Base-by-base conservation (phyloP, 1,140 invertebrate species). In the Apis florea region DNA sequence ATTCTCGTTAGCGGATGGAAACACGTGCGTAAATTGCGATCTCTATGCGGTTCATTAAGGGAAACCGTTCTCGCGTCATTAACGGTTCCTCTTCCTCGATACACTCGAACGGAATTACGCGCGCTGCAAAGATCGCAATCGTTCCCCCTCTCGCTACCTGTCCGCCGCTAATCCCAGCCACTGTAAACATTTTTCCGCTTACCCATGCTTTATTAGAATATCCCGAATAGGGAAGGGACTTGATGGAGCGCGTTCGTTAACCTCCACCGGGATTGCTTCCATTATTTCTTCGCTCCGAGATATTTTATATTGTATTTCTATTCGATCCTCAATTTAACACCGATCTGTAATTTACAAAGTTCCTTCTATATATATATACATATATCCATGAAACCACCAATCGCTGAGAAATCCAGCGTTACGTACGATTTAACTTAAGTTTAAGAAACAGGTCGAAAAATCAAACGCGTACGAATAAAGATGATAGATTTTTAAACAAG, bases 21-120 rank as follows among this genome's bases (percentile, higher is more conserved):
- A 67, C 59, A 54, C 64, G 26, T 58, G 74, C 67, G 74, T 78
- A 82, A 77, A 82, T 82, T 31, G 73, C 40, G 53, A 64, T 61
- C 66, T 63, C 56, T 78, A 51, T 54, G 66, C 56, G 80, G 56
- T 76, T 81, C 79, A 59, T 81, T 81, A 81, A 63, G 72, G 79
- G 26, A 61, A 75, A 81, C 79, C 63, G 79, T 81, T 75, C 73
- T 74, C 72, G 63, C 19, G 79, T 81, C 79, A 75, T 81, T 81
- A 81, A 81, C 79, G 79, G 79, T 81, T 81, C 71, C 72, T 81
- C 72, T 67, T 68, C 79, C 72, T 54, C 24, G 73, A 61, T 53
- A 61, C 6, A n/a, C 19, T 53, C 61, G 19, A 58, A 58, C 24
- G 26, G 69, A 79, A 73, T 73, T 73, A 64, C 13, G 68, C 26